phyloP scores from a whole-genome alignment of 2,888 invertebrate species.

The Timandra comae region DNA sequence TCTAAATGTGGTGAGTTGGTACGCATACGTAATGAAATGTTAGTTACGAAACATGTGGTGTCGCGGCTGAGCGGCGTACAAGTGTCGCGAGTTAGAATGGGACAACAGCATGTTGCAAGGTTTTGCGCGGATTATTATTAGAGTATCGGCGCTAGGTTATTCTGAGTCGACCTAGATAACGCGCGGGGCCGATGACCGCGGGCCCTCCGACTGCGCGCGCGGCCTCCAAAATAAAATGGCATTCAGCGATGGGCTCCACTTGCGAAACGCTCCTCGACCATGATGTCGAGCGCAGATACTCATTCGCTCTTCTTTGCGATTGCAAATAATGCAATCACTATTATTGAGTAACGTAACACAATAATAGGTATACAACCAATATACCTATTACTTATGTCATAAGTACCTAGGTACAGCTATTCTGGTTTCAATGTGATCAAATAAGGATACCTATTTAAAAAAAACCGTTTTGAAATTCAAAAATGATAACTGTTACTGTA shows the following conservation, averaged over 20 bases:
- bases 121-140: constrained; percentile 69
- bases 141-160: constrained; percentile 77
- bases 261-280: constrained; percentile 69
- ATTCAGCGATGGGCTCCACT: constrained; percentile 74
- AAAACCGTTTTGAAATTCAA: too few relatives aligned
- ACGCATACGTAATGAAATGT: constrained; percentile 40
- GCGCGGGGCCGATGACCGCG: constrained; percentile 73
- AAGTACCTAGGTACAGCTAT: too few relatives aligned
- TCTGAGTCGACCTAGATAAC: constrained; percentile 75
- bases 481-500: too few relatives aligned
- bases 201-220: constrained; percentile 68
- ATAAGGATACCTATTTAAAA: too few relatives aligned
- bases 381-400: too few relatives aligned
- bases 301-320: constrained; percentile 47
- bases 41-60: constrained; percentile 55
- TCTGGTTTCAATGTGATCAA: too few relatives aligned
- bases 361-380: too few relatives aligned
- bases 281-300: constrained; percentile 51
- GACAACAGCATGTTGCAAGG: constrained; percentile 62
- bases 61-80: constrained; percentile 43
- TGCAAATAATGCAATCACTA: constrained; percentile 50
- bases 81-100: constrained; percentile 55
- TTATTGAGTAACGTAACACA: constrained; percentile 42
- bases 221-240: constrained; percentile 76
- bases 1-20: constrained; percentile 40